Base-by-base conservation (phyloP, 2,888 invertebrate genomes). In the Taenaris catops region DNA sequence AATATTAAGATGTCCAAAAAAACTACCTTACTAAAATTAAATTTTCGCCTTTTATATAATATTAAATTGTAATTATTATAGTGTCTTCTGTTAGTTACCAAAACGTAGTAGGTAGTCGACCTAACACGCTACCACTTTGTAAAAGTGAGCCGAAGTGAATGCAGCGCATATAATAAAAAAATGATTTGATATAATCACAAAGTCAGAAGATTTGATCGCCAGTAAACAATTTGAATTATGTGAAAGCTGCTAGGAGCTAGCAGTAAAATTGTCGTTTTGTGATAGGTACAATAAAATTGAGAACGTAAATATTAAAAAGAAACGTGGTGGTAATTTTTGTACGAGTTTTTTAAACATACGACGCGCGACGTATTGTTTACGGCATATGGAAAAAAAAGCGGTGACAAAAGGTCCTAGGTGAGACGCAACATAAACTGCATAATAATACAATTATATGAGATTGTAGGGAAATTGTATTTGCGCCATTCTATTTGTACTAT, bases 251-350 rank as follows among this genome's bases (percentile, higher is more conserved):
- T 76, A 84, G 84, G 50, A 68, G 70, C 84, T 84, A 72, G 84
- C 84, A 81, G 74, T 76, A 80, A 71, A 84, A 83, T 73, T 66
- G 76, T 69, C 63, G 69, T 76, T 74, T 76, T 83, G 84, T 86
- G 84, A 83, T 84, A 83, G 68, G 63, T 69, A 79, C 80, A 84
- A 84, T 83, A 69, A 74, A 83, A 83, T 84, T 81, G 81, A 73
- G 58, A 44, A 37, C 44, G 34, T 34, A 40, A n/a, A 38, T 41
- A 35, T 27, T 41, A 7, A 39, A n/a, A n/a, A n/a, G n/a, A 31
- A 24, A 35, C 33, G 38, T 41, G 25, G 35, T 34, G 31, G 24
- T 73, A 74, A 67, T 72, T 76, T n/a, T 80, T 80, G 69, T 78
- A 80, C 72, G 64, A 70, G 64, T 70, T 74, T 74, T 46, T 70